phyloP scores from a whole-genome alignment of 2,888 invertebrate species.

The Calameuta idolon region DNA sequence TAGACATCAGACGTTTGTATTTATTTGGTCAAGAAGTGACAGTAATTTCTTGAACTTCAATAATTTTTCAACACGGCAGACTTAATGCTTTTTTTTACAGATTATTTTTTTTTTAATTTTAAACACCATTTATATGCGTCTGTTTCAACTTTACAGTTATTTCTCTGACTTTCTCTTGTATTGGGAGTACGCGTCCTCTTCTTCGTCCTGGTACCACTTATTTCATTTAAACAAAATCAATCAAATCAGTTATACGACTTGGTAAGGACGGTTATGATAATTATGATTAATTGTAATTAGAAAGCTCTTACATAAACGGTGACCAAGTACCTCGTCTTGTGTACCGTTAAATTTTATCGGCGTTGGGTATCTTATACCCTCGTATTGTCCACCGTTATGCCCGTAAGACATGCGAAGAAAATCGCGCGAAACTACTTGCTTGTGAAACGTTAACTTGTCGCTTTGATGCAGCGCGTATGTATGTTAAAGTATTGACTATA shows the following conservation, averaged over 20 bases:
- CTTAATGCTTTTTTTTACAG: background rate
- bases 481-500: background rate
- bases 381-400: constrained; percentile 7
- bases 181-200: background rate
- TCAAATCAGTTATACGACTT: background rate
- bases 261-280: background rate
- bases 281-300: constrained; percentile 11
- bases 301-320: background rate
- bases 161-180: background rate
- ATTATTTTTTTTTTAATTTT: background rate
- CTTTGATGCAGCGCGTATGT: constrained; percentile 6
- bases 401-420: background rate
- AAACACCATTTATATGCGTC: background rate
- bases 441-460: constrained; percentile 19
- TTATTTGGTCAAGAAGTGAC: background rate
- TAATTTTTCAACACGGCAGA: background rate
- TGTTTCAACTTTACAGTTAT: background rate
- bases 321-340: background rate
- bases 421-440: constrained; percentile 11
- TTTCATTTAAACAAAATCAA: background rate
- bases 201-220: background rate
- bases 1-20: background rate
- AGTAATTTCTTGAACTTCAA: background rate
- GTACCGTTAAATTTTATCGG: constrained; percentile 12
- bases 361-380: constrained; percentile 6